A percentile compares a stretch with the other conserved stretches of the same genome.
These are phyloP conservation scores for Troglohyphantes excavatus DNA, from an alignment of 2,888 invertebrate species.

Conservation along the genomic window DNA sequence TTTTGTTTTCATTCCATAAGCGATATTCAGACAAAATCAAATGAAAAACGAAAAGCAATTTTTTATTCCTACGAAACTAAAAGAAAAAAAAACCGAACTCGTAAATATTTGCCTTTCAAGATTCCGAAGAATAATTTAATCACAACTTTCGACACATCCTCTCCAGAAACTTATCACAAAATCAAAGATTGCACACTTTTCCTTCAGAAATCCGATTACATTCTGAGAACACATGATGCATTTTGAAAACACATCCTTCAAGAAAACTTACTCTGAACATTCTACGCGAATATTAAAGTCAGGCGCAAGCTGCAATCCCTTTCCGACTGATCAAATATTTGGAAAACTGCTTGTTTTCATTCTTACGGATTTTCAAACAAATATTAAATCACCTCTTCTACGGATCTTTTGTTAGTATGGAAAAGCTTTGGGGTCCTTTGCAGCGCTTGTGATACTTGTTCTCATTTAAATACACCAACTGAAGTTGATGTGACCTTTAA, in stretches of 20 bases:
- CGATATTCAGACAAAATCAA: too few species aligned
- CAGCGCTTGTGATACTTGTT: conserved; percentile 1
- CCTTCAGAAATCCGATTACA: conserved; percentile 17
- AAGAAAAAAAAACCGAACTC: background rate
- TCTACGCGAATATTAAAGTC: conserved; percentile 57
- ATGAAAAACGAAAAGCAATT: too few species aligned
- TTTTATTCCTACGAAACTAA: too few species aligned
- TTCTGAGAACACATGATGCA: background rate
- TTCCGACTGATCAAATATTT: conserved; percentile 58
- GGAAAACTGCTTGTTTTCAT: conserved; percentile 63
- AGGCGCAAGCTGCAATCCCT: conserved; percentile 4
- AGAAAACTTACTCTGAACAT: conserved; percentile 33
- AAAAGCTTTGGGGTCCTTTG: conserved; percentile 20
- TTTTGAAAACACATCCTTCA: background rate
- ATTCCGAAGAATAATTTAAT: background rate
- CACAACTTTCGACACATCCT: background rate
- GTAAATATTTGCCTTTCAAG: background rate
- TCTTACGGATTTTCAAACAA: conserved; percentile 68
- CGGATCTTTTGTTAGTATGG: background rate
- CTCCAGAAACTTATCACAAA: background rate
- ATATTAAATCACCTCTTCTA: conserved; percentile 52
- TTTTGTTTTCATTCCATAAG: too few species aligned
- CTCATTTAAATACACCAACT: conserved; percentile 36
- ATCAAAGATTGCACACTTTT: conserved; percentile 3
- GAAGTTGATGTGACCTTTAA: conserved; percentile 39